Percentiles rank a stretch among this genome's conserved stretches.
Evolutionary conservation across 2,888 invertebrate species (phyloP).

Genomic region (Philereme vetulata): DNA sequence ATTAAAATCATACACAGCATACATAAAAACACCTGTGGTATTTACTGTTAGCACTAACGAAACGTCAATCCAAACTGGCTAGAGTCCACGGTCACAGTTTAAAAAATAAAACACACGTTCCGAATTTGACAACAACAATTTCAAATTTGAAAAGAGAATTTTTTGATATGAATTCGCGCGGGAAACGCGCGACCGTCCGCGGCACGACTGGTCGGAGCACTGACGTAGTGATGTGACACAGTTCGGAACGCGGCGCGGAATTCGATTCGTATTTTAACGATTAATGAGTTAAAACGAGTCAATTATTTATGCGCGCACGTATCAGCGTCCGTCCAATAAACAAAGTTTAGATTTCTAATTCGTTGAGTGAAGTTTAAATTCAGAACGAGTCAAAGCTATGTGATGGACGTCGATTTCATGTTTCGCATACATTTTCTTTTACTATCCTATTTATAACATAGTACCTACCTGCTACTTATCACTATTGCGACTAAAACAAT

Average conservation of each 20-base stretch:
- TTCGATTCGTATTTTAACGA: slow-evolving; percentile 31
- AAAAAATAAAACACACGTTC: slow-evolving; percentile 13
- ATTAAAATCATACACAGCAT: slow-evolving; percentile 42
- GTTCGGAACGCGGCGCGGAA: slow-evolving; percentile 35
- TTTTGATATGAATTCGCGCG: slow-evolving; percentile 29
- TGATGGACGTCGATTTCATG: slow-evolving; percentile 7
- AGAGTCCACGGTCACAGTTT: slow-evolving; percentile 20
- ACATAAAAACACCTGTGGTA: slow-evolving; percentile 30
- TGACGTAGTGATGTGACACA: slow-evolving; percentile 63
- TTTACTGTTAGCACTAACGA: slow-evolving; percentile 6
- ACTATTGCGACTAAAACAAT: slow-evolving; percentile 2
- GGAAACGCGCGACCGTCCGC: slow-evolving; percentile 56
- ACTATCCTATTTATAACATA: slow-evolving; percentile 11
- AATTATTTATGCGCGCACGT: slow-evolving; percentile 25
- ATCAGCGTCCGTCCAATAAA: slow-evolving; percentile 9
- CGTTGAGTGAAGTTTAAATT: slow-evolving; percentile 21
- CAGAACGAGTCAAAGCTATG: slow-evolving; percentile 19
- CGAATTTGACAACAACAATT: slow-evolving; percentile 15
- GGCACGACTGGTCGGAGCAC: slow-evolving; percentile 58
- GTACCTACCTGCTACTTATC: background rate
- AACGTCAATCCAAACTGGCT: slow-evolving; percentile 29
- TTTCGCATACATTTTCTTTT: background rate
- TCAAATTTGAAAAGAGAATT: slow-evolving; percentile 21
- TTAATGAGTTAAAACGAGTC: slow-evolving; percentile 26
- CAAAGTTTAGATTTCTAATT: slow-evolving; percentile 31